These are phyloP conservation scores for Artemia franciscana DNA, from an alignment of 1,140 invertebrate genomes.

Conservation along the genomic window DNA sequence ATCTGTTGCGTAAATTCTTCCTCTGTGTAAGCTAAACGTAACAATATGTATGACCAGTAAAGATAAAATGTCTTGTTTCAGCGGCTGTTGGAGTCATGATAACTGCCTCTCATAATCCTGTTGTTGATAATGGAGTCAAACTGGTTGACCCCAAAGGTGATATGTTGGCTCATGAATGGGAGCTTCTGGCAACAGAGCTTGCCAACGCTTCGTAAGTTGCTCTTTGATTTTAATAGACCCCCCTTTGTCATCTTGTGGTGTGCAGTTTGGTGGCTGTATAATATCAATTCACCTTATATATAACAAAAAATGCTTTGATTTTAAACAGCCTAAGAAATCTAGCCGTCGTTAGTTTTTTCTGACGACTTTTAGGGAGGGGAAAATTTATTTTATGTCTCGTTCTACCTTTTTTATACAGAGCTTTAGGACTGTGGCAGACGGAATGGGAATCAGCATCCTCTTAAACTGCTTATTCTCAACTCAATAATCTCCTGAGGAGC, in stretches of 20 bases:
- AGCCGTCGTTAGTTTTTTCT: neutral
- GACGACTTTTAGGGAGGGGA: too few species aligned
- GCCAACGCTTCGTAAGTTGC: conserved; percentile 40
- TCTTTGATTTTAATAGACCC: too few species aligned
- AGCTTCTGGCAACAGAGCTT: conserved; percentile 56
- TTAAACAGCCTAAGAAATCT: neutral
- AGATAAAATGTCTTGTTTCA: conserved; percentile 10
- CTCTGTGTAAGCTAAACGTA: too few species aligned
- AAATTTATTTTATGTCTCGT: neutral
- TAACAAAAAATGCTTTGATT: neutral
- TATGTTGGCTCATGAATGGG: conserved; percentile 83
- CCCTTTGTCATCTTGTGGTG: conserved; percentile 1
- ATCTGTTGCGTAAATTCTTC: too few species aligned
- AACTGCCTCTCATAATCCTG: conserved; percentile 94
- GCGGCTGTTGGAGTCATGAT: conserved; percentile 82
- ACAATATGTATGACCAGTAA: too few species aligned
- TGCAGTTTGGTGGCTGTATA: neutral
- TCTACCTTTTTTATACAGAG: too few species aligned
- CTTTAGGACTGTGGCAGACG: too few species aligned
- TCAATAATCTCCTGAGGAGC: too few species aligned
- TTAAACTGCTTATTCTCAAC: too few species aligned
- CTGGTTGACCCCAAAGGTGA: conserved; percentile 83
- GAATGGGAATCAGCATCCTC: too few species aligned
- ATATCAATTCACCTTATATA: neutral
- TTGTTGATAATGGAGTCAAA: conserved; percentile 90